These are phyloP conservation scores for Drosophila setifemur DNA, from an alignment of 1,140 invertebrate species.

Conservation along the genomic window DNA sequence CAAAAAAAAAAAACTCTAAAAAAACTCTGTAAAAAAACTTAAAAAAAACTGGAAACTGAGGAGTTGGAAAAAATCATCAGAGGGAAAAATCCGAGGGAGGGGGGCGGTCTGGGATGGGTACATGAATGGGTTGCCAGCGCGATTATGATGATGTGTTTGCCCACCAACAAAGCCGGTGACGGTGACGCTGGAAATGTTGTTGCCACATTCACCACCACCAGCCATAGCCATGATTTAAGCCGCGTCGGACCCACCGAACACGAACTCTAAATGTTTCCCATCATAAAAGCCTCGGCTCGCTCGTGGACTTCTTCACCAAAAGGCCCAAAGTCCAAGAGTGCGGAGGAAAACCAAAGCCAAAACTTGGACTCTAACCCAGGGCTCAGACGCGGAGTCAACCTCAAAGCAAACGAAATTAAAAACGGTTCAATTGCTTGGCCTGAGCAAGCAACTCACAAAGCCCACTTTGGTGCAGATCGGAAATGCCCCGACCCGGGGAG, in stretches of 20 bases:
- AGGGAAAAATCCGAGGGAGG: conserved; percentile 3
- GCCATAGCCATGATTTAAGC: conserved; percentile 71
- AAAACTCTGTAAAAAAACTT: conserved; percentile 13
- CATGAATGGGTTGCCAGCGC: conserved; percentile 30
- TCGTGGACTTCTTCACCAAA: conserved; percentile 6
- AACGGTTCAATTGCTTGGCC: conserved; percentile 70
- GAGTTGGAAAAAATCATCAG: background rate
- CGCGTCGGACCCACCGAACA: too few species aligned
- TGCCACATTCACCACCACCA: conserved; percentile 39
- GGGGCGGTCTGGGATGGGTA: background rate
- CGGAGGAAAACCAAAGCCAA: conserved; percentile 39
- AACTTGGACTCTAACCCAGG: too few species aligned
- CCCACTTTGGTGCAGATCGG: background rate
- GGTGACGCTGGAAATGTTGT: too few species aligned
- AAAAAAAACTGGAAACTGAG: conserved; percentile 6
- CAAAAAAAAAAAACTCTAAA: conserved; percentile 40
- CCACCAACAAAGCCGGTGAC: conserved; percentile 72
- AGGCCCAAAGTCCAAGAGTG: conserved; percentile 40
- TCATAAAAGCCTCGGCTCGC: conserved; percentile 57
- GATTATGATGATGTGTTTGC: conserved; percentile 67
- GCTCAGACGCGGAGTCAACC: too few species aligned
- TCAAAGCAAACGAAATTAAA: conserved; percentile 76
- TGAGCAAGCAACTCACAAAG: conserved; percentile 57
- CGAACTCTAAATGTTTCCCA: conserved; percentile 69
- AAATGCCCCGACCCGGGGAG: conserved; percentile 20